These are phyloP conservation scores for Oscheius sp. DNA, from an alignment of 2,888 invertebrate species.

Conservation along the genomic window DNA sequence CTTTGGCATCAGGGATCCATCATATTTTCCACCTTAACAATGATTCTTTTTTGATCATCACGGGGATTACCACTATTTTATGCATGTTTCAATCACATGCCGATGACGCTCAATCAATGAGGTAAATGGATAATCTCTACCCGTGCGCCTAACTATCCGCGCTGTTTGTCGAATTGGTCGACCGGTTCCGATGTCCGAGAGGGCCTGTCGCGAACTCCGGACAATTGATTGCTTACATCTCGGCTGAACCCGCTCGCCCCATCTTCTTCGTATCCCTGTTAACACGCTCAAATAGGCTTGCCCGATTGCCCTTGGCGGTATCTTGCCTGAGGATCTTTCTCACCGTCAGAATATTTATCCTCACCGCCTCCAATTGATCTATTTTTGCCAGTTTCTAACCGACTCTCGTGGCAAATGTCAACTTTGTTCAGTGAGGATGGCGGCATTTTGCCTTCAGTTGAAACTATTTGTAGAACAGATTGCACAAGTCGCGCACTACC, in stretches of 20 bases:
- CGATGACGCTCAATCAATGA: slow-evolving; percentile 4
- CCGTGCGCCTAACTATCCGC: slow-evolving; percentile 33
- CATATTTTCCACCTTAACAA: neutral
- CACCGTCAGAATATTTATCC: neutral
- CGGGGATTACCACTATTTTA: neutral
- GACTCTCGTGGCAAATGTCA: neutral
- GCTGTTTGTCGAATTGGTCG: slow-evolving; percentile 35
- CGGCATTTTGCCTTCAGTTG: neutral
- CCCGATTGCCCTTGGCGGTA: slow-evolving; percentile 17
- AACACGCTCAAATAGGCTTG: neutral
- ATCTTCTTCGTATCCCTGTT: neutral
- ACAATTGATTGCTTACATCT: slow-evolving; percentile 35
- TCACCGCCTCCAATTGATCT: neutral
- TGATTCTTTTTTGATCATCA: neutral
- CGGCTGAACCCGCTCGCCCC: slow-evolving; percentile 3
- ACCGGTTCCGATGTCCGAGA: slow-evolving; percentile 35
- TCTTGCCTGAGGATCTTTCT: slow-evolving; percentile 6
- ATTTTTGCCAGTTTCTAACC: neutral
- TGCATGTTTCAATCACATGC: neutral
- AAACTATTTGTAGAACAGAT: slow-evolving; percentile 21
- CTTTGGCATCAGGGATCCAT: neutral
- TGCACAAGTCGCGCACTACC: neutral
- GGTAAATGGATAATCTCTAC: slow-evolving; percentile 27
- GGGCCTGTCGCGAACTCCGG: slow-evolving; percentile 33
- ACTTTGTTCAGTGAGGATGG: neutral